A percentile compares a stretch with the other conserved stretches of the same genome.
phyloP scores from a whole-genome alignment of 2,113 vertebrate species.

The Ursus arctos region DNA sequence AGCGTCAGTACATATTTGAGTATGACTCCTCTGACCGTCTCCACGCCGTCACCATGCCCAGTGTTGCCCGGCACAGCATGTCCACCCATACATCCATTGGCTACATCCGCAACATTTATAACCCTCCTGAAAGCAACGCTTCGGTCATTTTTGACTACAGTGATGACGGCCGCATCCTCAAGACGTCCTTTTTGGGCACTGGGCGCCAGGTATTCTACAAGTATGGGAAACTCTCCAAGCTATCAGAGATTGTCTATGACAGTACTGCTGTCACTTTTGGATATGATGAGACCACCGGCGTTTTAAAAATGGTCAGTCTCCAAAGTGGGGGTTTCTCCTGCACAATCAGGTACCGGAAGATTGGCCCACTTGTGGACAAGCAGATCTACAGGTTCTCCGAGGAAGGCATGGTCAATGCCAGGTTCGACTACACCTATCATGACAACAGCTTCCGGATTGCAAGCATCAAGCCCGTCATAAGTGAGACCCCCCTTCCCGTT shows the following conservation, averaged over 20 bases:
- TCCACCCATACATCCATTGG: conserved; percentile 97
- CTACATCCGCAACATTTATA: conserved; percentile 98
- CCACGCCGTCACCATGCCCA: conserved; percentile 98
- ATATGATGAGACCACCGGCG: conserved; percentile 97
- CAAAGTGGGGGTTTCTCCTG: conserved; percentile 98
- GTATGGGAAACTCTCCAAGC: conserved; percentile 97
- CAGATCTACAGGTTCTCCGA: conserved; percentile 99
- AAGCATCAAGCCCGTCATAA: conserved; percentile 99
- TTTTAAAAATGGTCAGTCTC: conserved; percentile 98
- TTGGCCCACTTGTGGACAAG: conserved; percentile 97
- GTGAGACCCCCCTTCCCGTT: conserved; percentile 97
- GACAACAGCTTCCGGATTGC: conserved; percentile 99
- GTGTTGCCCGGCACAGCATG: conserved; percentile 98
- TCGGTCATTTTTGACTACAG: conserved; percentile 98
- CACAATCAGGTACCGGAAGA: conserved; percentile 98
- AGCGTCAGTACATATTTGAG: conserved; percentile 98
- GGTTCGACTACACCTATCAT: conserved; percentile 99
- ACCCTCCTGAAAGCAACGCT: conserved; percentile 98
- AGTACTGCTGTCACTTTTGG: conserved; percentile 97
- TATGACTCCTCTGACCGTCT: conserved; percentile 96
- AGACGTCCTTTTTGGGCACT: conserved; percentile 94
- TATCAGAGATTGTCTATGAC: conserved; percentile 97
- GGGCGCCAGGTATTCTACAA: conserved; percentile 98
- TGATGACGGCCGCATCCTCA: conserved; percentile 95
- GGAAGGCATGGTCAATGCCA: conserved; percentile 99